These are phyloP conservation scores for Zoanthus sansibaricus DNA, from an alignment of 92 coral and sea anemone genomes.

Conservation along the genomic window DNA sequence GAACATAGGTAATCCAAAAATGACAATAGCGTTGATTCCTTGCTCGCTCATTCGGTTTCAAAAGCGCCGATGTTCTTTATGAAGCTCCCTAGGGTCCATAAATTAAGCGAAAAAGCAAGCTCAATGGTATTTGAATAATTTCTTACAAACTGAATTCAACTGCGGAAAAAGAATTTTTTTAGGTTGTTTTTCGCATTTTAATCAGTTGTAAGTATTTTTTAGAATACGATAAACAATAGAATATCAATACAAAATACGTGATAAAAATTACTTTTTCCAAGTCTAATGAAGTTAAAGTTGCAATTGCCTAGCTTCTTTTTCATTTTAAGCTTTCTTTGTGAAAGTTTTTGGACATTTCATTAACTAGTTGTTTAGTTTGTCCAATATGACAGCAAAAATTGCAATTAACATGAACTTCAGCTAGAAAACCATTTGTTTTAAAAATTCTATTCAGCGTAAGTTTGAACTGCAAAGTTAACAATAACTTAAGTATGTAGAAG, in stretches of 20 bases:
- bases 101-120: background rate
- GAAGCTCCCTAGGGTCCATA: background rate
- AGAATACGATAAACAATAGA: background rate
- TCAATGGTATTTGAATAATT: background rate
- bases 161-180: background rate
- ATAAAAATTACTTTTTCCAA: background rate
- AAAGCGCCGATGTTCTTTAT: background rate
- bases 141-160: background rate
- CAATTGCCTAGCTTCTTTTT: background rate
- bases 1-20: conserved; percentile 33
- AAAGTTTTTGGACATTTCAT: background rate
- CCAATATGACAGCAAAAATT: conserved; percentile 10
- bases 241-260: background rate
- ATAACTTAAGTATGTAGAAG: conserved; percentile 10
- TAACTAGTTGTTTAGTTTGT: conserved; percentile 6
- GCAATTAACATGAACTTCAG: conserved; percentile 8
- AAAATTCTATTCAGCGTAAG: background rate
- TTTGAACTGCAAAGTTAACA: background rate
- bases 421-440: background rate
- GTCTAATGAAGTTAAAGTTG: conserved; percentile 7
- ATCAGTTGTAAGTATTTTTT: background rate
- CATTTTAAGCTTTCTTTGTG: background rate
- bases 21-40: conserved; percentile 22
- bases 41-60: background rate
- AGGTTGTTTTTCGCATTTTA: background rate